Evolutionary conservation across 2,888 invertebrate species (phyloP), one percentile per base, ranked within the genome.

Genomic region (Rhagonycha lutea): DNA sequence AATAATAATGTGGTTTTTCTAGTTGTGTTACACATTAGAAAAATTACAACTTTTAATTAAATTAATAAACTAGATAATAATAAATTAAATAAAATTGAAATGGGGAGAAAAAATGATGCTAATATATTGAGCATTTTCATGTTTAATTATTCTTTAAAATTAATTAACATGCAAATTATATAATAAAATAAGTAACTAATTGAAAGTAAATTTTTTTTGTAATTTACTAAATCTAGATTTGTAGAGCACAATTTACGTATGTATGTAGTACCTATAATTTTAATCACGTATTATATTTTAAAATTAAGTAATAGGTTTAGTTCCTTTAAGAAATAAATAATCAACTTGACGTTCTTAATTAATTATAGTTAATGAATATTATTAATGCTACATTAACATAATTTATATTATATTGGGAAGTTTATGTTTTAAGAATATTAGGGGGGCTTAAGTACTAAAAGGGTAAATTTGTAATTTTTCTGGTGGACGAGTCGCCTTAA

Each of bases 1-100:
- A 65, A 65, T 65, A 65, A 24, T 65, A 65, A 65, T 65, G 63
- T 65, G 23, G 63, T 65, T 65, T 65, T 65, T 65, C 63, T 65
- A n/a, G 63, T 65, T 65, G 26, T 32, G n/a, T n/a, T 18, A 26
- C 23, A 65, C 24, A 65, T 24, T 23, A 65, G 9, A 24, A 65
- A 65, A 65, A 18, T 5, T 62, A 62, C 10, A 18, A 12, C 23
- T 62, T 62, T 62, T 65, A 24, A 23, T 18, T 65, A 47, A 8
- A 47, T 47, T n/a, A n/a, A 47, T n/a, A 47, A 47, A n/a, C 7
- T 2, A 47, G 47, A 47, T n/a, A 47, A n/a, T n/a, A n/a, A n/a
- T n/a, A n/a, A n/a, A n/a, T 47, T n/a, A n/a, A n/a, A 47, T n/a
- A 28, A 9, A 28, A 8, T 9, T n/a, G 7, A 47, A 7, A 47